Base-by-base conservation (phyloP, 2,113 vertebrate genomes). In the Alouatta palliata region DNA sequence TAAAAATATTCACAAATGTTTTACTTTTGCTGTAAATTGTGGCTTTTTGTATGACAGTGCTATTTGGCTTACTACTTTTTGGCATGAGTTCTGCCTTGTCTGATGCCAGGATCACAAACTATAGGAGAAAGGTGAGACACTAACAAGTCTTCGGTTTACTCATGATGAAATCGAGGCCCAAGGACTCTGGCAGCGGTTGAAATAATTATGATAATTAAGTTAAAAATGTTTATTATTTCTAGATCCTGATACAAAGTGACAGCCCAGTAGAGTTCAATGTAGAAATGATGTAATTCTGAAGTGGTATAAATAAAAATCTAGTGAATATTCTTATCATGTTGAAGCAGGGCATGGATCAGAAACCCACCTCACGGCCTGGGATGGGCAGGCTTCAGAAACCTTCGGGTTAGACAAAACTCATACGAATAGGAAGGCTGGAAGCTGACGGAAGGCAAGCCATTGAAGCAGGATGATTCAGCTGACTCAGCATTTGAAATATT, bases 351-450 rank as follows among this genome's bases (percentile, higher is more conserved):
- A 17, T 4, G 10, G 30, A 37, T 47, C 49, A 54, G 2, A 89
- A 27, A 23, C 6, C 35, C 52, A 52, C 13, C 32, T 23, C 6
- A 14, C 25, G 64, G 45, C 52, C 49, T 20, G 47, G 40, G 17
- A 11, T 9, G 64, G 35, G 56, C 23, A 6, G 80, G 54, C 47
- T 56, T 9, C 0, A n/a, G 21, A 9, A 9, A 30, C 14, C 56
- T 87, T 43, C 43, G 19, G 64, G n/a, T 21, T 61, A 40, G 61
- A 45, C 17, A 20, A n/a, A 66, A 17, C 58, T 45, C 14, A 35
- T 3, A 35, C 61, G 12, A 2, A 5, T 4, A 13, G 1, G 27
- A 45, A 58, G 43, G 27, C 1, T 10, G 52, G 25, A 5, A 52
- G 23, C 32, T 16, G 3, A 71, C 75, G 37, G 58, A 82, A 85